phyloP scores from a whole-genome alignment of 2,888 invertebrate species.

The Hetaerina titia region DNA sequence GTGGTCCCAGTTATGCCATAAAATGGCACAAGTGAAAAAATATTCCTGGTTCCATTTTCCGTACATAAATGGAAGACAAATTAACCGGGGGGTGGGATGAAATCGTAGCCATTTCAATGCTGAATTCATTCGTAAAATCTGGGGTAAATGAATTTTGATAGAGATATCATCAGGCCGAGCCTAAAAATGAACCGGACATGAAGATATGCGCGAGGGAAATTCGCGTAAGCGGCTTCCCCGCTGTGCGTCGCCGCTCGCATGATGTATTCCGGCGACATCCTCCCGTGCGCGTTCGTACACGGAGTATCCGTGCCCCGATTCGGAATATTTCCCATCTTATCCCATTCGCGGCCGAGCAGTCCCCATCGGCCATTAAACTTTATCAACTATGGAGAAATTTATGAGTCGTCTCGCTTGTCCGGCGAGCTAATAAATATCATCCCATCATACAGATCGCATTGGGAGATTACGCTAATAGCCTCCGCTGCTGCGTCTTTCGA shows the following conservation, averaged over 20 bases:
- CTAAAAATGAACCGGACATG: slow-evolving; percentile 6
- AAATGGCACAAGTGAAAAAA: not conserved
- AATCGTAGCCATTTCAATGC: not conserved
- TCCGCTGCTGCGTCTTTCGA: slow-evolving; percentile 4
- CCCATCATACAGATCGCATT: slow-evolving; percentile 39
- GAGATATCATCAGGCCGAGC: not conserved
- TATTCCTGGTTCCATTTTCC: not conserved
- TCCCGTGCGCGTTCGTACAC: not conserved
- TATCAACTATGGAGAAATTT: slow-evolving; percentile 35
- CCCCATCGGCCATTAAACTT: slow-evolving; percentile 35
- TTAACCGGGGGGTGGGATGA: not conserved
- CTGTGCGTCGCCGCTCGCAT: not conserved
- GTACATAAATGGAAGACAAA: not conserved
- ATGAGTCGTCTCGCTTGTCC: slow-evolving; percentile 2
- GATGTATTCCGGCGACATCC: slow-evolving; percentile 7
- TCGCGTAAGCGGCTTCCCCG: not conserved
- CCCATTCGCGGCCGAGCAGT: not conserved
- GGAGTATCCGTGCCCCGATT: slow-evolving; percentile 32
- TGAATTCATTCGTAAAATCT: not conserved
- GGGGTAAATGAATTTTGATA: not conserved
- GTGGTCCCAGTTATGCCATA: not conserved
- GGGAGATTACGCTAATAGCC: slow-evolving; percentile 35
- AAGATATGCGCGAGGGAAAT: not conserved
- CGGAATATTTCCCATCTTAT: slow-evolving; percentile 26
- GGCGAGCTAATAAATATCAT: slow-evolving; percentile 11